Evolutionary conservation across 1,140 invertebrate species (phyloP).

Genomic region (Aplysia californica): DNA sequence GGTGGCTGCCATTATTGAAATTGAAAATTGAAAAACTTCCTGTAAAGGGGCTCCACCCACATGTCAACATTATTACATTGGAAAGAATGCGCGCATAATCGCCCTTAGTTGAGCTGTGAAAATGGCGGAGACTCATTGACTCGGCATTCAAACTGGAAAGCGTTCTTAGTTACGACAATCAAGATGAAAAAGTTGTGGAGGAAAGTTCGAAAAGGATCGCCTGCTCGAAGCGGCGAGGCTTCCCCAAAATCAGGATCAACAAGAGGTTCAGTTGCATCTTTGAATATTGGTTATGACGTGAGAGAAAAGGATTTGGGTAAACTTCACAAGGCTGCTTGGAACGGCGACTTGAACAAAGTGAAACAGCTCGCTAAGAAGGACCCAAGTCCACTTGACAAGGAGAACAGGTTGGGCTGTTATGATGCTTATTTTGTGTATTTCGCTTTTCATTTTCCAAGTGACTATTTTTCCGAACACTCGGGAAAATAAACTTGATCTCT

Average conservation of each 20-base stretch:
- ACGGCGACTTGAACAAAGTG: constrained; percentile 54
- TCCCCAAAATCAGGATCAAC: constrained; percentile 34
- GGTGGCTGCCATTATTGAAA: no score
- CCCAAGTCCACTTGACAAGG: constrained; percentile 54
- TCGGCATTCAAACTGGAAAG: constrained; percentile 24
- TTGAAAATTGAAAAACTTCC: no score
- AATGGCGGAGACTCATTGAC: constrained; percentile 32
- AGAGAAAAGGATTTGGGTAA: constrained; percentile 58
- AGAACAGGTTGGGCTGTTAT: constrained; percentile 56
- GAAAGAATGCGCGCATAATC: not conserved
- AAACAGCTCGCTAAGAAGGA: constrained; percentile 59
- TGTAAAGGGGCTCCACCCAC: no score
- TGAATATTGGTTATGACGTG: constrained; percentile 47
- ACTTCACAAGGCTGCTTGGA: constrained; percentile 60
- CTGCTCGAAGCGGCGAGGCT: constrained; percentile 22
- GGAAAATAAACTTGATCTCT: no score
- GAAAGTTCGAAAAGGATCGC: constrained; percentile 42
- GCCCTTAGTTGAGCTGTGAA: constrained; percentile 9
- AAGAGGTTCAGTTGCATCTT: constrained; percentile 28
- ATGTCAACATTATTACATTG: no score
- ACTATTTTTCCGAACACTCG: no score
- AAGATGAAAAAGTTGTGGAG: constrained; percentile 55
- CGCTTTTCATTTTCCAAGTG: no score
- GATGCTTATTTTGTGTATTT: no score
- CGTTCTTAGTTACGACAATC: constrained; percentile 47